Base-by-base conservation (phyloP, 2,888 invertebrate species). In the Tinea pellionella region DNA sequence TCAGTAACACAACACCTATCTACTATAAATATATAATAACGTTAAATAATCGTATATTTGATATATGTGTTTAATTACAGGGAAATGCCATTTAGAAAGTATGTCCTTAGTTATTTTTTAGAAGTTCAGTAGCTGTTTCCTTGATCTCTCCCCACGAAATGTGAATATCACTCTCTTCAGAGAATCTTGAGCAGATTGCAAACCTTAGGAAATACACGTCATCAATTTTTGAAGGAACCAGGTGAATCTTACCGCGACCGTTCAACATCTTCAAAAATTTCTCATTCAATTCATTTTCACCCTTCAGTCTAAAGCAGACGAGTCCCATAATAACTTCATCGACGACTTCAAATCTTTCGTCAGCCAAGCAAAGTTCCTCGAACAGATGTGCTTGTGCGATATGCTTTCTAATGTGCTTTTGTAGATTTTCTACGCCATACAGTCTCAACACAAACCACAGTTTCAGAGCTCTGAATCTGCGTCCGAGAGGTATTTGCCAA, bases 401-500 rank as follows among this genome's bases (percentile, higher is more conserved):
- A 65, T 98, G 97, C 68, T 93, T 93, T 65, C 97, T 90, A 61
- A 98, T 97, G 72, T 92, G 91, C 7, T 92, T 91, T 73, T 97
- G 96, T 0, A 99, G 87, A 69, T 96, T 95, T 73, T 94, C 93
- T 0, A 96, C 89, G 0, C 98, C 98, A 70, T 95, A 97, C 59
- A 96, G 83, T 61, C 98, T 89, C 64, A 98, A 79, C 0, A 98
- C 98, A 73, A 98, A 98, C 98, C 98, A 98, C 16, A 98, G 79
- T 75, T 98, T 98, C 19, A 98, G 83, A 0, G 98, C 92, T 62
- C 98, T 90, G 84, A 98, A 98, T 65, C 98, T 90, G 63, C 98
- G 90, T 0, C 98, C 98, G 32, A 98, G 79, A 4, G 98, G 97
- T 64, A 98, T 97, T 88, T 98, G 97, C 98, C 97, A 98, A 73